Conservation (phyloP, 2,113 vertebrate genomes). For the Chamaea fasciata region DNA sequence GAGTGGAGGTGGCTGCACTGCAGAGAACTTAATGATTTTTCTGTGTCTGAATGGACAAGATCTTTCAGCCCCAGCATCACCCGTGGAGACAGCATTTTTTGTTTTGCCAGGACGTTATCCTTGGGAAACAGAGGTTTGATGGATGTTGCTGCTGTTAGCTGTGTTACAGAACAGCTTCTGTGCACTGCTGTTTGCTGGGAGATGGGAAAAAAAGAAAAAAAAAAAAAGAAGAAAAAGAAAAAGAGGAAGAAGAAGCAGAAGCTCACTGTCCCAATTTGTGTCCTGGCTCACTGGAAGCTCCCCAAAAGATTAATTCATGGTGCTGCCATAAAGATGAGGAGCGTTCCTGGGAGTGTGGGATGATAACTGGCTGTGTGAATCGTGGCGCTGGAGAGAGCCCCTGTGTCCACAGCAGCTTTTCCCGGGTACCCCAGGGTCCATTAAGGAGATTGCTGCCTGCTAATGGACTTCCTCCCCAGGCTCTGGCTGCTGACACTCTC, state of each 20-base stretch:
- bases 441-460: conserved; percentile 34
- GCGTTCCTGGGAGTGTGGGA: background rate
- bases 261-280: background rate
- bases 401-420: background rate
- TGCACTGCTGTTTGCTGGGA: background rate
- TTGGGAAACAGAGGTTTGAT: background rate
- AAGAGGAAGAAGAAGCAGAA: background rate
- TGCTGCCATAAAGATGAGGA: background rate
- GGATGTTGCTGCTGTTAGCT: background rate
- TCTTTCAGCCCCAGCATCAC: background rate
- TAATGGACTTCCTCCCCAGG: conserved; percentile 44
- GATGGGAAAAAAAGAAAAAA: background rate
- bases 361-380: background rate
- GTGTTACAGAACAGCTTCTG: accelerated
- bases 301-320: background rate
- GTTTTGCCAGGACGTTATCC: background rate
- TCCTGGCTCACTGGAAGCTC: background rate
- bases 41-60: background rate
- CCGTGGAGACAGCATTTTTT: background rate
- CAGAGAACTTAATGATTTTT: background rate
- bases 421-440: background rate
- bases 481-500: conserved; percentile 5
- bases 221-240: background rate
- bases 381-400: background rate
- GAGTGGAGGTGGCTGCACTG: background rate